A percentile compares a stretch with the other conserved stretches of the same genome.
phyloP scores from a whole-genome alignment of 2,797 vertebrate species.

The Coregonus suidteri region DNA sequence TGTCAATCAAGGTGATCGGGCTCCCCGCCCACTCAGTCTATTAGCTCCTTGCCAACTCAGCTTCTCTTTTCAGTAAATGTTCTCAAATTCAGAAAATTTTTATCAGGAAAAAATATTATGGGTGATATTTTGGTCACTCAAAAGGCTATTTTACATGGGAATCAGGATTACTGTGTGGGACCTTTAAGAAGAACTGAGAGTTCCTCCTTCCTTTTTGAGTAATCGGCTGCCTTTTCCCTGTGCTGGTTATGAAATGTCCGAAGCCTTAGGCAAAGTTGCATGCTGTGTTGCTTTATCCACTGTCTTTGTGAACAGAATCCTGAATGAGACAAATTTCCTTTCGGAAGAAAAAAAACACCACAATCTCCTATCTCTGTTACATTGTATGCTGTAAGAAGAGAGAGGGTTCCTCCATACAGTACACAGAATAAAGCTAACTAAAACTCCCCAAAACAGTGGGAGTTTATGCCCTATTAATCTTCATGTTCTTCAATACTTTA shows the following conservation, averaged over 20 bases:
- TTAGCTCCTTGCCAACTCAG: no score
- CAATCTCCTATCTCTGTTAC: conserved; percentile 29
- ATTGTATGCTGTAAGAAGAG: neutral
- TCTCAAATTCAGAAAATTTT: no score
- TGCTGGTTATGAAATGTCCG: conserved; percentile 40
- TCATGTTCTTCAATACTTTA: conserved; percentile 37
- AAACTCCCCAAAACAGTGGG: conserved; percentile 54
- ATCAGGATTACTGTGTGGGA: no score
- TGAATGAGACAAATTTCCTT: conserved; percentile 73
- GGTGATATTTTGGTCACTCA: no score
- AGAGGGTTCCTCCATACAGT: neutral
- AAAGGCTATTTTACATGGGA: no score
- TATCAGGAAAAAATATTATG: no score
- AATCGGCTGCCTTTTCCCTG: conserved; percentile 5
- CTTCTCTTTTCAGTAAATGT: no score
- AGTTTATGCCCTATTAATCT: conserved; percentile 42
- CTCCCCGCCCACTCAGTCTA: no score
- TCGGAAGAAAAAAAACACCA: conserved; percentile 63
- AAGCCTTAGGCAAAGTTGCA: conserved; percentile 60
- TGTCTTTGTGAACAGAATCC: conserved; percentile 60
- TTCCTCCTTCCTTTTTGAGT: neutral
- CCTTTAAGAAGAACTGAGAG: neutral
- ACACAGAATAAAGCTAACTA: conserved; percentile 43
- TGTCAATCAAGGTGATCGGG: no score
- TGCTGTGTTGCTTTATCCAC: conserved; percentile 55